Conservation (phyloP, 2,888 invertebrate genomes). For the Tipula confusa region DNA sequence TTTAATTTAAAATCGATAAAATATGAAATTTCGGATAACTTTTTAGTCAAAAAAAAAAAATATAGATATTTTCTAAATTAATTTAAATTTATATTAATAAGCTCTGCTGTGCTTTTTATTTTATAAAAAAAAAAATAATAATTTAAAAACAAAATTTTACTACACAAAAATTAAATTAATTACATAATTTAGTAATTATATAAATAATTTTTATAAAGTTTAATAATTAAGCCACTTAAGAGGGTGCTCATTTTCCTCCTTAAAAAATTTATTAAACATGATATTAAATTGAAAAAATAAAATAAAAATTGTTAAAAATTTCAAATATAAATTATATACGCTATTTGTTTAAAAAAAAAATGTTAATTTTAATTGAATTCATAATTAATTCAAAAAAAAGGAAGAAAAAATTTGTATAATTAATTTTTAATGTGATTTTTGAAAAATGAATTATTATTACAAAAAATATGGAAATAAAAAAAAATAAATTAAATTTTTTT, state of each 20-base stretch:
- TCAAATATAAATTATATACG: not conserved
- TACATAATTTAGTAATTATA: not conserved
- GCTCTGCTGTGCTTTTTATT: conserved; percentile 7
- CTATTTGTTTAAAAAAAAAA: not conserved
- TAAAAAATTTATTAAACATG: too few relatives aligned
- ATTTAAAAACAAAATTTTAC: conserved; percentile 8
- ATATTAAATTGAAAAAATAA: not conserved
- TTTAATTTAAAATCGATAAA: not conserved
- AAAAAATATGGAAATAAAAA: not conserved
- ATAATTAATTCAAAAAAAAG: not conserved
- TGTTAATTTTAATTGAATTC: conserved; percentile 21
- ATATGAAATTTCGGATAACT: not conserved
- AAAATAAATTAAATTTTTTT: not conserved
- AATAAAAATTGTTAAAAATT: not conserved
- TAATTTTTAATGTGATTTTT: not conserved
- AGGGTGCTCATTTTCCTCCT: not conserved
- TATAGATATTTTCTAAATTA: not conserved
- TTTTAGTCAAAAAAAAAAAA: not conserved
- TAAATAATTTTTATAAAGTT: too few relatives aligned
- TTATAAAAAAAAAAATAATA: not conserved
- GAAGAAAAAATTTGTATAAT: not conserved
- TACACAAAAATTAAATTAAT: not conserved
- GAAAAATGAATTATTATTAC: not conserved
- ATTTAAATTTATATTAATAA: not conserved
- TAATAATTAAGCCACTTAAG: not conserved